Percentiles rank a stretch among this genome's conserved stretches.
These are phyloP conservation scores for Drosophila pegasa DNA, from an alignment of 2,888 invertebrate genomes.

Conservation along the genomic window DNA sequence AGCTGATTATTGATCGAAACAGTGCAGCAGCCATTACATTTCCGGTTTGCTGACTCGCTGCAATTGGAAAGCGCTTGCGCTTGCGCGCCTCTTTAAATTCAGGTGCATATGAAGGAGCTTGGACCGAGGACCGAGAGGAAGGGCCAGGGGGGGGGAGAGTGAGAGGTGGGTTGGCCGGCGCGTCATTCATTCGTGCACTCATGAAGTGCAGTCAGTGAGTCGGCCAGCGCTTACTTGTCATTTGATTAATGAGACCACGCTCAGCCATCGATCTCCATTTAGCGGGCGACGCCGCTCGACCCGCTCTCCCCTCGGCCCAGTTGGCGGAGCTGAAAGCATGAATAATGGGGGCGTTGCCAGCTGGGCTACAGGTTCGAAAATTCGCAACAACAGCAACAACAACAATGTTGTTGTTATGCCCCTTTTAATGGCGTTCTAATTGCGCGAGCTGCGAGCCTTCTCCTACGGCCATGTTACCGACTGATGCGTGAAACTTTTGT, in stretches of 20 bases:
- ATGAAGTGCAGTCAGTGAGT: constrained; percentile 45
- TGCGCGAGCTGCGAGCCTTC: constrained; percentile 55
- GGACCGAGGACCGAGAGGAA: background rate
- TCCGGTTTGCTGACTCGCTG: constrained; percentile 69
- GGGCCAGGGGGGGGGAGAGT: constrained; percentile 11
- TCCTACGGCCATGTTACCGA: constrained; percentile 62
- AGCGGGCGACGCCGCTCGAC: constrained; percentile 50
- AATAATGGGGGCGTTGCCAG: constrained; percentile 78
- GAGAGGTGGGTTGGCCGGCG: constrained; percentile 25
- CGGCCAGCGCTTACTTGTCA: constrained; percentile 74
- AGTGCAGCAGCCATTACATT: constrained; percentile 67
- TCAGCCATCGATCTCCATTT: constrained; percentile 84
- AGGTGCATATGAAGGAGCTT: background rate
- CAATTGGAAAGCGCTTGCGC: constrained; percentile 72
- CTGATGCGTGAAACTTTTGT: constrained; percentile 72
- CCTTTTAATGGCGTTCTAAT: constrained; percentile 79
- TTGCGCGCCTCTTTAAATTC: constrained; percentile 60
- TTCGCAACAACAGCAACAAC: constrained; percentile 33
- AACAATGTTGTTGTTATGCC: constrained; percentile 48
- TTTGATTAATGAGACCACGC: constrained; percentile 84
- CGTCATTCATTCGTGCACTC: constrained; percentile 54
- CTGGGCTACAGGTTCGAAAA: constrained; percentile 50
- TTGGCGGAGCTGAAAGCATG: constrained; percentile 62
- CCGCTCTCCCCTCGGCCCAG: constrained; percentile 5
- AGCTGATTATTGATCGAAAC: constrained; percentile 72